Percentiles rank a stretch among this genome's conserved stretches.
Conservation (phyloP, 2,888 invertebrate species). For the Morinoia aosen region DNA sequence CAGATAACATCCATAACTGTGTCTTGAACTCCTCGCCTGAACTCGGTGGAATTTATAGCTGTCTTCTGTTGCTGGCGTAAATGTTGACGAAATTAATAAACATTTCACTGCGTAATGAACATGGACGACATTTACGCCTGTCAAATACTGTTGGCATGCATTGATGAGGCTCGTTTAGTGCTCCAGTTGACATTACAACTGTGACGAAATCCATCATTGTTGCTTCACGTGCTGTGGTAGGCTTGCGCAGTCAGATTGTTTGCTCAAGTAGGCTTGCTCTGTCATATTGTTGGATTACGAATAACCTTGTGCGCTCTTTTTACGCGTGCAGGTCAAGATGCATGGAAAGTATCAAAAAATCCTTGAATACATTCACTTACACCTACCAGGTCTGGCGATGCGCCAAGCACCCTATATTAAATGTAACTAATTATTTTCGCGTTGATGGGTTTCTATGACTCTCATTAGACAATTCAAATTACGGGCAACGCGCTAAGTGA, state of each 20-base stretch:
- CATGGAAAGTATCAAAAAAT: neutral
- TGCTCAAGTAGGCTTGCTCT: neutral
- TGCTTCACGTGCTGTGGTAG: too few species aligned
- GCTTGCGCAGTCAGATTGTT: too few species aligned
- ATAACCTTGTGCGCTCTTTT: neutral
- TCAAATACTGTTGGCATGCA: too few species aligned
- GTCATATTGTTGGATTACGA: neutral
- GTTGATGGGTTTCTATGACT: too few species aligned
- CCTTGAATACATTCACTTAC: neutral
- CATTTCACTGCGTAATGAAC: too few species aligned
- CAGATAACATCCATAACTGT: neutral
- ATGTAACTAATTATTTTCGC: too few species aligned
- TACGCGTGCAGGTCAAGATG: neutral
- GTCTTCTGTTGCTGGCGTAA: too few species aligned
- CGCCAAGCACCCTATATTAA: neutral
- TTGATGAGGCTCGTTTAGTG: neutral
- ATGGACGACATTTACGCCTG: too few species aligned
- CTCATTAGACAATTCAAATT: too few species aligned
- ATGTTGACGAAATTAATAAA: too few species aligned
- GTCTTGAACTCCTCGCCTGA: neutral
- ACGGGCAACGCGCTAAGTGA: too few species aligned
- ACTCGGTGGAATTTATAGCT: too few species aligned
- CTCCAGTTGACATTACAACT: neutral
- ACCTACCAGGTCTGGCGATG: neutral
- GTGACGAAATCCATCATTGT: neutral